Percentiles rank a stretch among this genome's conserved stretches.
Evolutionary conservation across 2,113 vertebrate species (phyloP).

Genomic region (Silurus meridionalis): DNA sequence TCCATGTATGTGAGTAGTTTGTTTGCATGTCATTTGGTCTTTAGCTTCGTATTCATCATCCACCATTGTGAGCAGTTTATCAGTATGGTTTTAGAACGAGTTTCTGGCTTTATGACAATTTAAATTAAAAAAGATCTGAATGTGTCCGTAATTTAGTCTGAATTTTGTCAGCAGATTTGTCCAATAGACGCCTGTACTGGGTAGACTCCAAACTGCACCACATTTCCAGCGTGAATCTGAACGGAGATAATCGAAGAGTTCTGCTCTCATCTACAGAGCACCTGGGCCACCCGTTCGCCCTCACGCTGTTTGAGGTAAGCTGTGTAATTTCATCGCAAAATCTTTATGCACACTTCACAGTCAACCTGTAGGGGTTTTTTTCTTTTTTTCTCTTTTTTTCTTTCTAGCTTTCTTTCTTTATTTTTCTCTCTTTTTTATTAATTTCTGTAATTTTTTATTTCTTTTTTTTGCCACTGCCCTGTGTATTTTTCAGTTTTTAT

Average conservation of each 20-base stretch:
- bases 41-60: too few relatives aligned
- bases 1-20: not conserved
- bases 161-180: slow-evolving; percentile 80
- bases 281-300: slow-evolving; percentile 90
- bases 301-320: slow-evolving; percentile 94
- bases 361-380: too few relatives aligned
- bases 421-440: not conserved
- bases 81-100: not conserved
- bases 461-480: not conserved
- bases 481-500: not conserved
- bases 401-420: not conserved
- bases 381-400: not conserved
- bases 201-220: slow-evolving; percentile 97
- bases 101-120: not conserved
- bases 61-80: not conserved
- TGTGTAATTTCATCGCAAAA: not conserved
- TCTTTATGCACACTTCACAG: not conserved
- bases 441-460: not conserved
- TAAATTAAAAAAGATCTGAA: not conserved
- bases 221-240: slow-evolving; percentile 93
- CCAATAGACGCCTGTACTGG: slow-evolving; percentile 94
- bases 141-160: not conserved
- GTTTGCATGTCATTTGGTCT: not conserved
- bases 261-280: slow-evolving; percentile 86
- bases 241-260: slow-evolving; percentile 87